These are phyloP conservation scores for Rotaria sp. DNA, from an alignment of 2,888 invertebrate species.

Conservation along the genomic window DNA sequence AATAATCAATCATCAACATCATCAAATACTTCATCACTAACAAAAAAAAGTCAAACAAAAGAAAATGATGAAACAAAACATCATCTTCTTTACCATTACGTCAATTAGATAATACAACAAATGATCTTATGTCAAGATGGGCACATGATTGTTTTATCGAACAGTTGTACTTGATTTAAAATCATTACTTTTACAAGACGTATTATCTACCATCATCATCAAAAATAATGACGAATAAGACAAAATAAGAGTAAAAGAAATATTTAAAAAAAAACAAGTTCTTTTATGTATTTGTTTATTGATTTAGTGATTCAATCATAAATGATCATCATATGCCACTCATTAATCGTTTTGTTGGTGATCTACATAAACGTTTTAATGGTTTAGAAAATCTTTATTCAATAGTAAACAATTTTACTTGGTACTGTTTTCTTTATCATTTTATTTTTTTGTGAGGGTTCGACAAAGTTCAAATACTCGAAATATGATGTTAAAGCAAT, in stretches of 20 bases:
- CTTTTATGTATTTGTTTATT: neutral
- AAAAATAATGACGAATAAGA: neutral
- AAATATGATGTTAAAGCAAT: neutral
- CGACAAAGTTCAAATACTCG: neutral
- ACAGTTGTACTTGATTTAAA: slow-evolving; percentile 2
- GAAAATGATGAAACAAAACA: neutral
- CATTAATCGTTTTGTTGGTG: neutral
- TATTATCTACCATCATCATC: neutral
- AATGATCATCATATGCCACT: neutral
- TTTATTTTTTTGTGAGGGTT: neutral
- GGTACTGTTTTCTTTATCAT: neutral
- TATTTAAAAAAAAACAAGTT: neutral
- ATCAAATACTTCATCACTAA: neutral
- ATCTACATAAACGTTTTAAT: neutral
- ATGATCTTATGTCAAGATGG: neutral
- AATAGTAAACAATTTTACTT: neutral
- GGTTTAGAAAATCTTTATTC: neutral
- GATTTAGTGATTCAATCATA: neutral
- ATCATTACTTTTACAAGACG: neutral
- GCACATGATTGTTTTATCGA: slow-evolving; percentile 9
- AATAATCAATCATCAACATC: neutral
- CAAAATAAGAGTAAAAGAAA: neutral
- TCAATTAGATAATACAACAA: neutral
- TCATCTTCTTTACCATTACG: neutral
- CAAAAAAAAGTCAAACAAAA: neutral